Percentiles rank a stretch among this genome's conserved stretches.
Conservation (phyloP, 2,113 vertebrate genomes). For the Hippocampus mohnikei region DNA sequence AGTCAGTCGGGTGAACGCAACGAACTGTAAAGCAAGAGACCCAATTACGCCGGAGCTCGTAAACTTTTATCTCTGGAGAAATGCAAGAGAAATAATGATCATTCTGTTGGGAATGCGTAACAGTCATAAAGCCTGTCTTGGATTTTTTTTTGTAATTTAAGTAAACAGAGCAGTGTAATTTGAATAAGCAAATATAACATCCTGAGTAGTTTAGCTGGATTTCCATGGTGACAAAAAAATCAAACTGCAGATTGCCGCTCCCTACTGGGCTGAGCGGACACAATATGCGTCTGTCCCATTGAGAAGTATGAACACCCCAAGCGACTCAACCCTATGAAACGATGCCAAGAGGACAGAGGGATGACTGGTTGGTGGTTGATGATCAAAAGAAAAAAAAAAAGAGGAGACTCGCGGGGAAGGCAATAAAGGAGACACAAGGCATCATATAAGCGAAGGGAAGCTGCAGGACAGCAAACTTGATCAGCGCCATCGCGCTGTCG, state of each 20-base stretch:
- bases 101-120: constrained; percentile 37
- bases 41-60: constrained; percentile 60
- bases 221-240: neutral
- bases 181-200: constrained; percentile 16
- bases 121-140: constrained; percentile 24
- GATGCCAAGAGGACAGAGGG: constrained; percentile 57
- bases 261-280: constrained; percentile 18
- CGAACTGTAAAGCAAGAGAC: constrained; percentile 53
- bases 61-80: constrained; percentile 52
- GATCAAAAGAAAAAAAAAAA: constrained; percentile 33
- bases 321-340: constrained; percentile 51
- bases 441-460: constrained; percentile 46
- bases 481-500: constrained; percentile 56
- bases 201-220: neutral
- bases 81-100: constrained; percentile 36
- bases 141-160: constrained; percentile 13
- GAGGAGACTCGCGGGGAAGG: constrained; percentile 35
- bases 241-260: constrained; percentile 29
- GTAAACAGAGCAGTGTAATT: constrained; percentile 9
- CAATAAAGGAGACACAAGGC: constrained; percentile 27
- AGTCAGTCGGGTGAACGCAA: constrained; percentile 49
- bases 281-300: neutral
- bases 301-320: constrained; percentile 53
- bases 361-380: constrained; percentile 19
- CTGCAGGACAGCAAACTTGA: constrained; percentile 45